Evolutionary conservation across 2,113 vertebrate genomes (phyloP).

Genomic region (Lepus americanus): DNA sequence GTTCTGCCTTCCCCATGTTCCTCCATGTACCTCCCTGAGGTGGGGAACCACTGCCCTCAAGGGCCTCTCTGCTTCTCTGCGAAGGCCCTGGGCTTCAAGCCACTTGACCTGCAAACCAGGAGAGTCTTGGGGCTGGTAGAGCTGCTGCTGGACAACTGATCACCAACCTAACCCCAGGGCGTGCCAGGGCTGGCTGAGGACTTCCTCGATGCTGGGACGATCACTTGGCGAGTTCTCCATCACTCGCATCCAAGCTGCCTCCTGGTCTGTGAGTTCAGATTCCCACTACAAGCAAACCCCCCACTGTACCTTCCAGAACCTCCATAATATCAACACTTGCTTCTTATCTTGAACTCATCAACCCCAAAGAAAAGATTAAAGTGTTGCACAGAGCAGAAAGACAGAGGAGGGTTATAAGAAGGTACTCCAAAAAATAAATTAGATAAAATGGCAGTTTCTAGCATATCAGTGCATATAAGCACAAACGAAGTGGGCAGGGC

Average conservation of each 20-base stretch:
- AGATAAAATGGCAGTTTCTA: neutral
- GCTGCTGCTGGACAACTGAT: neutral
- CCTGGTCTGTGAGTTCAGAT: neutral
- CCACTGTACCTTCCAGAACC: neutral
- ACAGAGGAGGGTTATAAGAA: neutral
- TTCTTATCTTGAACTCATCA: neutral
- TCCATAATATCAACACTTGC: neutral
- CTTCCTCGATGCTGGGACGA: neutral
- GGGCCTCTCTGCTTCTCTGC: neutral
- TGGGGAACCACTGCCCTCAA: neutral
- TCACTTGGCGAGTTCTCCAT: neutral
- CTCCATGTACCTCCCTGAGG: neutral
- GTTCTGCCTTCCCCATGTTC: neutral
- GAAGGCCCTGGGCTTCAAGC: neutral
- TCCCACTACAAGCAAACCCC: neutral
- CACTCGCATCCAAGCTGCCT: neutral
- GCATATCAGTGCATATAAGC: neutral
- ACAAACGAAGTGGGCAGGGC: neutral
- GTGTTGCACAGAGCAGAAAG: neutral
- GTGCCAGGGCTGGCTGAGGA: conserved; percentile 53
- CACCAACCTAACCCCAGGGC: neutral
- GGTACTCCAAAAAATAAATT: neutral
- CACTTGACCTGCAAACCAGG: neutral
- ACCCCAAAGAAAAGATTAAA: conserved; percentile 1
- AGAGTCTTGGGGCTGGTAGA: neutral